These are phyloP conservation scores for Elymnias hypermnestra DNA, from an alignment of 1,140 invertebrate species.

Conservation along the genomic window DNA sequence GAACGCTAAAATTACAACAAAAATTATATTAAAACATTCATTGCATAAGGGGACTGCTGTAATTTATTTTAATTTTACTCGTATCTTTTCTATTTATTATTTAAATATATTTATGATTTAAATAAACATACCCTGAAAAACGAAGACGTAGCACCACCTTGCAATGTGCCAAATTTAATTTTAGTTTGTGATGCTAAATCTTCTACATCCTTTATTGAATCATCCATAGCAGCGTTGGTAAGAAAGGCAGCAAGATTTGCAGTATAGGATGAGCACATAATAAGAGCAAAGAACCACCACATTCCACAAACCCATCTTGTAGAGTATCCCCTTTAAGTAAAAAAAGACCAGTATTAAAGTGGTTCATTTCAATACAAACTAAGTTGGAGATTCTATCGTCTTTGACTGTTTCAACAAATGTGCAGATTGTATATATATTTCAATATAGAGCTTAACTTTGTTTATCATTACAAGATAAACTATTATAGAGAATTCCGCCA, in stretches of 20 bases:
- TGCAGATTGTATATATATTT: no score
- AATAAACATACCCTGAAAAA: slow-evolving; percentile 83
- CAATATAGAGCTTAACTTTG: no score
- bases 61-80: no score
- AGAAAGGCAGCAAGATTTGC: slow-evolving; percentile 96
- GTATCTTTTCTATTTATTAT: no score
- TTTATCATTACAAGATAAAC: no score
- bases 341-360: no score
- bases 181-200: slow-evolving; percentile 91
- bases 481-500: no score
- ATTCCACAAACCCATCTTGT: slow-evolving; percentile 88
- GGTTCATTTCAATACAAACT: no score
- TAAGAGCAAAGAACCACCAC: slow-evolving; percentile 97
- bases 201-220: slow-evolving; percentile 89
- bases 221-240: slow-evolving; percentile 90
- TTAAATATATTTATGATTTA: no score
- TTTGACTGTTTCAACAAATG: no score
- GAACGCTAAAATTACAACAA: slow-evolving; percentile 73
- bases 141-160: slow-evolving; percentile 85
- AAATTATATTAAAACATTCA: neutral
- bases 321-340: slow-evolving; percentile 81
- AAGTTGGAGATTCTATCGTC: no score
- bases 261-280: slow-evolving; percentile 96
- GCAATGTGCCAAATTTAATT: slow-evolving; percentile 90
- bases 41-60: no score